A percentile compares a stretch with the other conserved stretches of the same genome.
Evolutionary conservation across 1,140 invertebrate genomes (phyloP).

Genomic region (Goniozus legneri): DNA sequence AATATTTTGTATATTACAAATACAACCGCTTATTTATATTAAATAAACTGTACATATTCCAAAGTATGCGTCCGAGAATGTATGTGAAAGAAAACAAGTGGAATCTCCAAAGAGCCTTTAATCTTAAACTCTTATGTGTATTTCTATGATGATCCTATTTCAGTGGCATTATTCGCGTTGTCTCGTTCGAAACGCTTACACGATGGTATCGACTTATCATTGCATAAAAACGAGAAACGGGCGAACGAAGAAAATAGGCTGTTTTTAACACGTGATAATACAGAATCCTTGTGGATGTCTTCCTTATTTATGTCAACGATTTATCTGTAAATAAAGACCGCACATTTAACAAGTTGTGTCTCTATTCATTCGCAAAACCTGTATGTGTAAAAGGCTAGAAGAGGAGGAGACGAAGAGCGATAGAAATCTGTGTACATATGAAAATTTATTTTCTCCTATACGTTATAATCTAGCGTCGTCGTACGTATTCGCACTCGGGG

Average conservation of each 20-base stretch:
- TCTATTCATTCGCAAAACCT: no score
- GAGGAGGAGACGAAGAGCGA: no score
- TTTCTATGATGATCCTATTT: no score
- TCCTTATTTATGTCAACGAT: slow-evolving; percentile 14
- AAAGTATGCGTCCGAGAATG: no score
- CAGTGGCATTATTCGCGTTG: slow-evolving; percentile 1
- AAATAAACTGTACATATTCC: slow-evolving; percentile 39
- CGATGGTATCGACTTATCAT: slow-evolving; percentile 7
- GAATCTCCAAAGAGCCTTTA: not conserved
- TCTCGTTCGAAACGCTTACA: slow-evolving; percentile 9
- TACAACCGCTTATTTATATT: slow-evolving; percentile 43
- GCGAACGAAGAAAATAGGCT: slow-evolving; percentile 13
- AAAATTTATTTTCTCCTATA: no score
- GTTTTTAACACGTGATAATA: slow-evolving; percentile 22
- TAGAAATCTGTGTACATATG: no score
- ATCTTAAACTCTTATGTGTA: no score
- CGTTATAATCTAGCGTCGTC: no score
- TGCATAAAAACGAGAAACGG: no score
- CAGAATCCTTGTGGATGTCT: slow-evolving; percentile 10
- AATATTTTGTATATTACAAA: slow-evolving; percentile 39
- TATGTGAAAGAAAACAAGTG: slow-evolving; percentile 7
- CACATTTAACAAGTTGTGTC: no score
- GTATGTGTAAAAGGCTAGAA: no score
- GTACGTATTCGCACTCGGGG: no score
- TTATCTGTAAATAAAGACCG: slow-evolving; percentile 1